Percentiles rank a stretch among this genome's conserved stretches.
phyloP scores from a whole-genome alignment of 2,888 invertebrate genomes.

The Mimas tiliae region DNA sequence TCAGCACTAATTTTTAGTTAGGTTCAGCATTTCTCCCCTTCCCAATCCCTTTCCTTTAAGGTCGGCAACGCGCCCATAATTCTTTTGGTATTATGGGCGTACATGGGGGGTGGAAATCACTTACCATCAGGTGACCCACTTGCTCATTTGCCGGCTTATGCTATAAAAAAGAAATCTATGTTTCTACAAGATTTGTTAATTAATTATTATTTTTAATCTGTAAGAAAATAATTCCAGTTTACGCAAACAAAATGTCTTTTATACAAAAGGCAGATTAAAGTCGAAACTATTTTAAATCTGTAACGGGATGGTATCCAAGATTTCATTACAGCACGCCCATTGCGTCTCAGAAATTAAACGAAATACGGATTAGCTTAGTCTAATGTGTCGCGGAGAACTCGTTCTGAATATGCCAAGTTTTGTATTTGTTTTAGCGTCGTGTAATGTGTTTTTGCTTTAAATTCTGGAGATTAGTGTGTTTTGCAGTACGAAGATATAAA shows the following conservation, averaged over 20 bases:
- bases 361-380: conserved; percentile 11
- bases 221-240: too few relatives aligned
- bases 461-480: neutral
- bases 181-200: too few relatives aligned
- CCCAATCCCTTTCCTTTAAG: too few relatives aligned
- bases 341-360: conserved; percentile 23
- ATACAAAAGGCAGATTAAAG: conserved; percentile 14
- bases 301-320: conserved; percentile 9
- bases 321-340: conserved; percentile 19
- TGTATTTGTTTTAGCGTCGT: neutral
- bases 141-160: too few relatives aligned
- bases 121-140: too few relatives aligned
- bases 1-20: too few relatives aligned
- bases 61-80: too few relatives aligned
- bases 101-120: too few relatives aligned
- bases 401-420: conserved; percentile 1
- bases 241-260: neutral
- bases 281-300: conserved; percentile 17
- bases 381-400: conserved; percentile 5
- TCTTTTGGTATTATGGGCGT: too few relatives aligned
- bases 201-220: too few relatives aligned
- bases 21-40: too few relatives aligned
- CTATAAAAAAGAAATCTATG: too few relatives aligned
- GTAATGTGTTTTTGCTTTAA: neutral
- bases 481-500: neutral